Conservation (phyloP, 2,113 vertebrate species). For the Vulpes vulpes region DNA sequence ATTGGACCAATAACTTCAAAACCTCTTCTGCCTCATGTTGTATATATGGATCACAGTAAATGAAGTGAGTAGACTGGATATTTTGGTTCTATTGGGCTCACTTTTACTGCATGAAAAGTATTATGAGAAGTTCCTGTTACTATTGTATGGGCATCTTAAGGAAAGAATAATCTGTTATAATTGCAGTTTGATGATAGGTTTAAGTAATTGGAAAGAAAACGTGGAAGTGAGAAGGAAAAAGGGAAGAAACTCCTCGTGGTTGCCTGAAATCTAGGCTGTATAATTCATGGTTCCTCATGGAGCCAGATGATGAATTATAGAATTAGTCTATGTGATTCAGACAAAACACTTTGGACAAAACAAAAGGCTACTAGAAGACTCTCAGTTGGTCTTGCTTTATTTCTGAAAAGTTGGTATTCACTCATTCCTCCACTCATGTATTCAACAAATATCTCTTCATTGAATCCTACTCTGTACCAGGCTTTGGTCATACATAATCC, state of each 20-base stretch:
- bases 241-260: not conserved
- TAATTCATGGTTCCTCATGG: not conserved
- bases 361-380: not conserved
- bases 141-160: not conserved
- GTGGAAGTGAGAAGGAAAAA: not conserved
- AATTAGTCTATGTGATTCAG: not conserved
- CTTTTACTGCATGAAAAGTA: not conserved
- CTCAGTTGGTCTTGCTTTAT: not conserved
- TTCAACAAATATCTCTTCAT: not conserved
- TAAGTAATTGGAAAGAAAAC: not conserved
- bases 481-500: not conserved
- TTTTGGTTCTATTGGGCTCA: not conserved
- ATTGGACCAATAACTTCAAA: not conserved
- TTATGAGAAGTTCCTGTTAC: not conserved
- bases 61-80: not conserved
- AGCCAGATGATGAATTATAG: not conserved
- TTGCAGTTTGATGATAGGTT: not conserved
- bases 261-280: not conserved
- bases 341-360: not conserved
- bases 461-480: not conserved
- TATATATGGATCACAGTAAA: not conserved
- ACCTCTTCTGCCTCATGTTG: not conserved
- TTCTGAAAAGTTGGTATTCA: not conserved
- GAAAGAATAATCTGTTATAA: constrained; percentile 9
- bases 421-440: not conserved